Percentiles rank a stretch among this genome's conserved stretches.
Evolutionary conservation across 2,113 vertebrate genomes (phyloP).

Genomic region (Campylomormyrus tamandua): DNA sequence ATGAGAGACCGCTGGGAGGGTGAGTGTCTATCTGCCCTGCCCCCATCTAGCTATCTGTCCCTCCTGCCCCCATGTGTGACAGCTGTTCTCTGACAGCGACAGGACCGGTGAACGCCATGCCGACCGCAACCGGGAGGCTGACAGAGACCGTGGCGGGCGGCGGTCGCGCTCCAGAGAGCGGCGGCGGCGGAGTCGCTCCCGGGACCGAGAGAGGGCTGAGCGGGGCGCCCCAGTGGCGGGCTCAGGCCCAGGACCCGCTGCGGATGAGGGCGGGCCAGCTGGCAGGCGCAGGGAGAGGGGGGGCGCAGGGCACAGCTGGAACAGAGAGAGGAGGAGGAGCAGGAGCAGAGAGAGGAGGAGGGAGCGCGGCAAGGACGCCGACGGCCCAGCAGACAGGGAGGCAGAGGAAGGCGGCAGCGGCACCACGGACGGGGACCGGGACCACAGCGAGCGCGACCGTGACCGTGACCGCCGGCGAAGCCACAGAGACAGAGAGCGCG

Average conservation of each 20-base stretch:
- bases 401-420: conserved; percentile 37
- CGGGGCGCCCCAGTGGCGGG: conserved; percentile 51
- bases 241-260: conserved; percentile 52
- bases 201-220: conserved; percentile 59
- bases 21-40: conserved; percentile 26
- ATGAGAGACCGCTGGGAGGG: conserved; percentile 66
- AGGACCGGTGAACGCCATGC: conserved; percentile 59
- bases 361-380: conserved; percentile 37
- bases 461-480: conserved; percentile 58
- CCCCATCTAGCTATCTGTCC: background rate
- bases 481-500: conserved; percentile 57
- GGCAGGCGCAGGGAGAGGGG: conserved; percentile 56
- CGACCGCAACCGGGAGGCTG: conserved; percentile 70
- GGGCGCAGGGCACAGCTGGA: conserved; percentile 46
- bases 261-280: conserved; percentile 27
- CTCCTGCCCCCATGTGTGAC: background rate
- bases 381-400: conserved; percentile 36
- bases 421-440: conserved; percentile 50
- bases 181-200: conserved; percentile 64
- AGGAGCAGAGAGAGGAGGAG: conserved; percentile 51
- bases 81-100: conserved; percentile 46
- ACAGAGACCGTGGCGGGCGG: conserved; percentile 63
- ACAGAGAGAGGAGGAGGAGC: conserved; percentile 56
- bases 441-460: conserved; percentile 50
- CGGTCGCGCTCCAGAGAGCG: conserved; percentile 74